phyloP scores from a whole-genome alignment of 1,140 invertebrate genomes.

The Leptoteleia sp. region DNA sequence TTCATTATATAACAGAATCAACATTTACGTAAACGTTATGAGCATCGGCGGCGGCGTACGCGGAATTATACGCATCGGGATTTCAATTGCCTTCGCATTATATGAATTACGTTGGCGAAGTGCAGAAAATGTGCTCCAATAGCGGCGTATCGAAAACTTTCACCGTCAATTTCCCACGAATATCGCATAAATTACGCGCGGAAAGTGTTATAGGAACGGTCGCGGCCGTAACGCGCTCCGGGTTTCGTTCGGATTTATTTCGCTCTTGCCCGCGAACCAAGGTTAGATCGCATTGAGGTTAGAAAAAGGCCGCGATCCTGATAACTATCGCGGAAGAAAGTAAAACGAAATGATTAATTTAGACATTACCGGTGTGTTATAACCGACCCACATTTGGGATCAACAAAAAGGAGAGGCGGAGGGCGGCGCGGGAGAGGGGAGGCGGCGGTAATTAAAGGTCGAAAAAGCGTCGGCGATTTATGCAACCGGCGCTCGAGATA shows the following conservation, averaged over 20 bases:
- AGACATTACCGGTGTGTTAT: constrained; percentile 32
- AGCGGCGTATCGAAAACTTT: constrained; percentile 38
- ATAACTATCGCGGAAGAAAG: constrained; percentile 47
- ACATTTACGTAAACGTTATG: constrained; percentile 49
- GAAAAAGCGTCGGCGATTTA: constrained; percentile 32
- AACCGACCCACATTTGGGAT: constrained; percentile 12
- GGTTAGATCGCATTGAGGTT: constrained; percentile 47
- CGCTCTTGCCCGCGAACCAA: constrained; percentile 11
- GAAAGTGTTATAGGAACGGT: constrained; percentile 55
- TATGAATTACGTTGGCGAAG: constrained; percentile 52
- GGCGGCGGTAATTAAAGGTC: constrained; percentile 17
- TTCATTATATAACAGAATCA: constrained; percentile 55
- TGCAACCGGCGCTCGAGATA: constrained; percentile 8
- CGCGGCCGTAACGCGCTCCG: constrained; percentile 6
- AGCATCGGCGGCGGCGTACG: constrained; percentile 2
- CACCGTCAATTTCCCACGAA: constrained; percentile 64
- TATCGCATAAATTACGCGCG: constrained; percentile 55
- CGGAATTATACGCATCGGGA: constrained; percentile 24
- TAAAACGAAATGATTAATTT: constrained; percentile 57
- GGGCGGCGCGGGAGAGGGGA: too few relatives aligned
- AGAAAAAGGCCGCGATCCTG: constrained; percentile 31
- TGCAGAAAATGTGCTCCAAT: constrained; percentile 31
- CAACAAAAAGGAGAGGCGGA: too few relatives aligned
- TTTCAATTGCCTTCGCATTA: constrained; percentile 52
- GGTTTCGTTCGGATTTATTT: constrained; percentile 16